These are phyloP conservation scores for Kuschelorhynchus macadamiae DNA, from an alignment of 2,888 invertebrate genomes.

Conservation along the genomic window DNA sequence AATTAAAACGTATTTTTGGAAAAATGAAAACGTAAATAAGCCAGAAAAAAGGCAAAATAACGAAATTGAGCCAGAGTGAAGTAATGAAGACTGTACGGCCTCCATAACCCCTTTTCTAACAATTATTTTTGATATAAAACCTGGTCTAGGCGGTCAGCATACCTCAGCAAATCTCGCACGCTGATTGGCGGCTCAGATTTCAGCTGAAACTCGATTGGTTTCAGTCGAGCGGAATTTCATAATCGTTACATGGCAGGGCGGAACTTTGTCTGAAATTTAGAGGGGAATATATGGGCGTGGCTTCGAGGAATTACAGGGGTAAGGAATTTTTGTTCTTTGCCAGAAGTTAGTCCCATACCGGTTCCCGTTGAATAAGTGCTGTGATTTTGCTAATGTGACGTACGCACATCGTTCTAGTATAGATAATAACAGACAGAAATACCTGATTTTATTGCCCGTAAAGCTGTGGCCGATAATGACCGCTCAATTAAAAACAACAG, in stretches of 20 bases:
- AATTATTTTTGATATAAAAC: slow-evolving; percentile 62
- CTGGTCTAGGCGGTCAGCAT: slow-evolving; percentile 57
- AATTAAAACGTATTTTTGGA: slow-evolving; percentile 39
- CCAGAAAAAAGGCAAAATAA: slow-evolving; percentile 41
- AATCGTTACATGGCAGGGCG: slow-evolving; percentile 59
- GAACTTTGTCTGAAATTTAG: slow-evolving; percentile 35
- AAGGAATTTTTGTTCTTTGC: slow-evolving; percentile 61
- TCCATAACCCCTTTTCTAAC: slow-evolving; percentile 60
- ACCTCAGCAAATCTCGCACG: slow-evolving; percentile 51
- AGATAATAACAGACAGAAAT: slow-evolving; percentile 16
- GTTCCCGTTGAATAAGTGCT: slow-evolving; percentile 46
- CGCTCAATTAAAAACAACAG: slow-evolving; percentile 15
- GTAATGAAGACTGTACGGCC: slow-evolving; percentile 56
- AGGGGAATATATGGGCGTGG: slow-evolving; percentile 57
- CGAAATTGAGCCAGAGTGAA: slow-evolving; percentile 44
- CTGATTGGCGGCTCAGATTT: slow-evolving; percentile 53
- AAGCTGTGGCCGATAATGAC: slow-evolving; percentile 6
- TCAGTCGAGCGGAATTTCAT: slow-evolving; percentile 57
- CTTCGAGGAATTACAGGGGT: slow-evolving; percentile 56
- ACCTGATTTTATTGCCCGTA: slow-evolving; percentile 15
- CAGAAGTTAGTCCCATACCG: slow-evolving; percentile 59
- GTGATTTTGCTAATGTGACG: slow-evolving; percentile 51
- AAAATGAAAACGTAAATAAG: slow-evolving; percentile 48
- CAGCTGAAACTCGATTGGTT: slow-evolving; percentile 55
- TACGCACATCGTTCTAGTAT: slow-evolving; percentile 8